These are phyloP conservation scores for Hippopotamyrus pictus DNA, from an alignment of 2,797 vertebrate genomes.

Conservation along the genomic window DNA sequence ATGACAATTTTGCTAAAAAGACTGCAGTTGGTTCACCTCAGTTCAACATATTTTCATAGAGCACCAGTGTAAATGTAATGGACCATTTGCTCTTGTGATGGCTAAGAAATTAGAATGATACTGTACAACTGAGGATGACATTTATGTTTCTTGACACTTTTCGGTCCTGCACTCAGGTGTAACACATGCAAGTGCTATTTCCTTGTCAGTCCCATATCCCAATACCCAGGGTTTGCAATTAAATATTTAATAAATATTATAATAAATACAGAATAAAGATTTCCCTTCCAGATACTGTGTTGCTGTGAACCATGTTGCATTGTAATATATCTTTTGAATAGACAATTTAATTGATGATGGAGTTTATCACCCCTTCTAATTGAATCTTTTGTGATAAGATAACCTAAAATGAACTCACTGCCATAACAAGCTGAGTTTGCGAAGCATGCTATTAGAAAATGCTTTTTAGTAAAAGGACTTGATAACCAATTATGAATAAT, in stretches of 20 bases:
- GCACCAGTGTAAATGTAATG: background rate
- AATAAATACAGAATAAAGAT: background rate
- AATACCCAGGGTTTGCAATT: background rate
- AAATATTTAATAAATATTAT: background rate
- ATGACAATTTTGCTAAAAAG: background rate
- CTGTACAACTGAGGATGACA: background rate
- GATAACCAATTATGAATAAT: constrained; percentile 8
- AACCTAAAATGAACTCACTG: background rate
- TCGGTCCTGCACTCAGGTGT: background rate
- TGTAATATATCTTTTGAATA: background rate
- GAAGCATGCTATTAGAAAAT: constrained; percentile 5
- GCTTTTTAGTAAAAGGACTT: background rate
- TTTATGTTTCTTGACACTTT: background rate
- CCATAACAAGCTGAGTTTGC: background rate
- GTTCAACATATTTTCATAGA: background rate
- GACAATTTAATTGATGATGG: constrained; percentile 2
- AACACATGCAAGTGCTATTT: background rate
- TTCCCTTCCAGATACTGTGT: background rate
- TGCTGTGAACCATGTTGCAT: background rate
- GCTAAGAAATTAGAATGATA: background rate
- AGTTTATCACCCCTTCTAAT: background rate
- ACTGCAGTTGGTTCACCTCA: background rate
- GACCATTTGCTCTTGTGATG: background rate
- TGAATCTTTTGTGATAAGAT: constrained; percentile 6
- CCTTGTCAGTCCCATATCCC: background rate